Evolutionary conservation across 2,797 vertebrate species (phyloP).

Genomic region (Lepilemur ruficaudatus): DNA sequence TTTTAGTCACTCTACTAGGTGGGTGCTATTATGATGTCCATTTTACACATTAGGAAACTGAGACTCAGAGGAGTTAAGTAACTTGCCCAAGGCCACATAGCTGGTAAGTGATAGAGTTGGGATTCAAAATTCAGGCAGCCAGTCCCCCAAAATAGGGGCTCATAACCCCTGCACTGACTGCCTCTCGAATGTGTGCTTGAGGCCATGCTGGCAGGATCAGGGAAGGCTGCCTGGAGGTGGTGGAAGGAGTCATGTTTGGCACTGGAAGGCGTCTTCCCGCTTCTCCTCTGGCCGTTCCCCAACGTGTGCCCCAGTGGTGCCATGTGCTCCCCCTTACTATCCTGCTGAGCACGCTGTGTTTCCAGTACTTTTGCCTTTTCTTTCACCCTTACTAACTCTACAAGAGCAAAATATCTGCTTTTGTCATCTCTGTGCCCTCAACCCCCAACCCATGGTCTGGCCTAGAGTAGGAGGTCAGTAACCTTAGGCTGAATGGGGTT

Average conservation of each 20-base stretch:
- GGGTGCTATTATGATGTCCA: neutral
- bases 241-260: neutral
- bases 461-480: neutral
- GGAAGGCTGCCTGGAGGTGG: neutral
- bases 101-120: neutral
- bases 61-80: slow-evolving; percentile 1
- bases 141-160: neutral
- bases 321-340: neutral
- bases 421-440: neutral
- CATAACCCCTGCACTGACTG: neutral
- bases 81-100: neutral
- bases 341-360: neutral
- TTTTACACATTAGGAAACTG: neutral
- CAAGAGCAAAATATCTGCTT: neutral
- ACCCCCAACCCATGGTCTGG: neutral
- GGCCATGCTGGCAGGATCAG: neutral
- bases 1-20: neutral
- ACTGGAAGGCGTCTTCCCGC: neutral
- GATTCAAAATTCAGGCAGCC: neutral
- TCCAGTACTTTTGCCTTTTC: neutral
- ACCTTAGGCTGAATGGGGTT: neutral
- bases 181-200: neutral
- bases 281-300: neutral
- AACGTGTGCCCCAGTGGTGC: rapidly evolving
- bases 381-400: neutral